Evolutionary conservation across 2,797 vertebrate species (phyloP).

Genomic region (Diplodus sargus): DNA sequence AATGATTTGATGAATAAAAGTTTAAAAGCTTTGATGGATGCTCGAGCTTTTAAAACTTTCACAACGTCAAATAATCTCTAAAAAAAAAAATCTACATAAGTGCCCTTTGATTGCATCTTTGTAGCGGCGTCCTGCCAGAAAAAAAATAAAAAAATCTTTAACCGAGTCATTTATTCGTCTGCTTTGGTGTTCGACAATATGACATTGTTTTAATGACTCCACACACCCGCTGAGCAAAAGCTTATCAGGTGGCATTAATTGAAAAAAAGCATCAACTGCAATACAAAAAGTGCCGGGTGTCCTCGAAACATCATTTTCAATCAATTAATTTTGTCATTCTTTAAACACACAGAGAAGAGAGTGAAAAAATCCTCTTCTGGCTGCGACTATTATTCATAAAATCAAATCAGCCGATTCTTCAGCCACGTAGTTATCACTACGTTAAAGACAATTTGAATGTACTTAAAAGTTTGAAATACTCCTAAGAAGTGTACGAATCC

Average conservation of each 20-base stretch:
- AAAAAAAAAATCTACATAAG: slow-evolving; percentile 6
- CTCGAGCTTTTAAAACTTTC: slow-evolving; percentile 15
- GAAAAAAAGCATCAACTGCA: slow-evolving; percentile 23
- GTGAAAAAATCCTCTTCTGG: slow-evolving; percentile 24
- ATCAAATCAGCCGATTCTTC: neutral
- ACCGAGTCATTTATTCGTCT: neutral
- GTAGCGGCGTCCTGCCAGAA: slow-evolving; percentile 9
- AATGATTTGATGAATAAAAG: slow-evolving; percentile 10
- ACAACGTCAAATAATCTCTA: slow-evolving; percentile 15
- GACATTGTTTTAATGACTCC: slow-evolving; percentile 57
- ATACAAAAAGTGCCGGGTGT: slow-evolving; percentile 41
- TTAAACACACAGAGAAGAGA: slow-evolving; percentile 29
- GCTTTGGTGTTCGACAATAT: slow-evolving; percentile 44
- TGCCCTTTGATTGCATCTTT: slow-evolving; percentile 24
- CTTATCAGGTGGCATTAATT: slow-evolving; percentile 34
- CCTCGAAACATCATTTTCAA: slow-evolving; percentile 49
- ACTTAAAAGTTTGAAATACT: too few species aligned
- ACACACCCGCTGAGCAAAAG: slow-evolving; percentile 19
- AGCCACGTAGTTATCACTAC: too few species aligned
- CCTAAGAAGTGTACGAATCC: too few species aligned
- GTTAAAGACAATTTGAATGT: too few species aligned
- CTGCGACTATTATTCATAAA: slow-evolving; percentile 11
- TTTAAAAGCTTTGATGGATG: slow-evolving; percentile 53
- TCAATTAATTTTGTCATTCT: slow-evolving; percentile 29
- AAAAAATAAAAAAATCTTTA: neutral